Evolutionary conservation across 2,888 invertebrate genomes (phyloP).

Genomic region (Eucera pruinosa): DNA sequence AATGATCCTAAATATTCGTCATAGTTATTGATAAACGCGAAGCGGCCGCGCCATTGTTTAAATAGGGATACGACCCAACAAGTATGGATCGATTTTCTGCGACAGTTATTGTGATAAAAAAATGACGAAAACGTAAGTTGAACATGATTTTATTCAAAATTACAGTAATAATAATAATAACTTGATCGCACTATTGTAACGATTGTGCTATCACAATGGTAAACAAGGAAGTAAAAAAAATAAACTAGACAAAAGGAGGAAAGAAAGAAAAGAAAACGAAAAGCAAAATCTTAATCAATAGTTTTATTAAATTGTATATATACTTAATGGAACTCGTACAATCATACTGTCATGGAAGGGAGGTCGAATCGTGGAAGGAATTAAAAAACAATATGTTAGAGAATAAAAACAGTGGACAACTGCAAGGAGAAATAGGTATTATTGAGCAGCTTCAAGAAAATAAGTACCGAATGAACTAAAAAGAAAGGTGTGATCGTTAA

Average conservation of each 20-base stretch:
- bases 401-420: too few species aligned
- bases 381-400: too few species aligned
- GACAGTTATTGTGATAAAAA: background rate
- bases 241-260: too few species aligned
- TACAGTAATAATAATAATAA: background rate
- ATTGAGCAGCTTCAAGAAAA: background rate
- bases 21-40: constrained; percentile 42
- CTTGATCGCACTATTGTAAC: background rate
- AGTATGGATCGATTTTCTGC: constrained; percentile 2
- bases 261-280: too few species aligned
- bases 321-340: too few species aligned
- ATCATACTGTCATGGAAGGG: too few species aligned
- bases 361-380: too few species aligned
- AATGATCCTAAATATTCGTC: constrained; percentile 55
- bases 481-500: constrained; percentile 11
- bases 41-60: constrained; percentile 33
- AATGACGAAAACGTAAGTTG: background rate
- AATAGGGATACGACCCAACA: constrained; percentile 3
- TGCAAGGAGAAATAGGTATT: background rate
- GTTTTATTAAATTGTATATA: too few species aligned
- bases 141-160: background rate
- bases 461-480: background rate
- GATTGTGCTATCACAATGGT: too few species aligned
- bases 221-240: too few species aligned
- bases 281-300: too few species aligned